phyloP scores from a whole-genome alignment of 2,797 vertebrate species.

The Chromobotia macracanthus region DNA sequence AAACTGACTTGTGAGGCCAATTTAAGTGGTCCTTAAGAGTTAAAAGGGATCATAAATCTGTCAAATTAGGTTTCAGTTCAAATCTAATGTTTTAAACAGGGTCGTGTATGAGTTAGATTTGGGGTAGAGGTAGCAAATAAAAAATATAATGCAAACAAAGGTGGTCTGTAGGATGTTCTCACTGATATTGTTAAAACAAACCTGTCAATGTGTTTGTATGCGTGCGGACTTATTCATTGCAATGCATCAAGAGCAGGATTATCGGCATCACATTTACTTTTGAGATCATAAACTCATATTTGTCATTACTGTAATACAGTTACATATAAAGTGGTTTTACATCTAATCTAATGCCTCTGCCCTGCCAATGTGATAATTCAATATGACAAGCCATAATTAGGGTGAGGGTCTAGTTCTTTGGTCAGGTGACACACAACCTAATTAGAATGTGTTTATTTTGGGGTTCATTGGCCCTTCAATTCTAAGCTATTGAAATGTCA shows the following conservation, averaged over 20 bases:
- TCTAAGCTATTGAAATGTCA: slow-evolving; percentile 50
- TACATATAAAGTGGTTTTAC: neutral
- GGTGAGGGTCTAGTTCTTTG: neutral
- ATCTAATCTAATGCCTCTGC: neutral
- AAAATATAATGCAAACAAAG: no score
- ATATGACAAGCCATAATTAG: slow-evolving; percentile 33
- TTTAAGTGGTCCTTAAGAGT: no score
- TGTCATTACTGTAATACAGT: no score
- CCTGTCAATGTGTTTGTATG: neutral
- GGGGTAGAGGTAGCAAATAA: no score
- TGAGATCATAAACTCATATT: neutral
- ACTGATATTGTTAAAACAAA: neutral
- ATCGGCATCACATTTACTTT: neutral
- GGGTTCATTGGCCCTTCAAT: slow-evolving; percentile 50
- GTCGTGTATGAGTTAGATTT: no score
- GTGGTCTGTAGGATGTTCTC: neutral
- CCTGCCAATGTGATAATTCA: slow-evolving; percentile 14
- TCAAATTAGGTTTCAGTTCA: no score
- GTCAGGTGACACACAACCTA: slow-evolving; percentile 38
- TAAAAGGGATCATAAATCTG: no score
- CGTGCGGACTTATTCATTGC: neutral
- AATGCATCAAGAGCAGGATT: neutral
- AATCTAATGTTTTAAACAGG: no score
- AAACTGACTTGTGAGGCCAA: no score
- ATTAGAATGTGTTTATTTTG: slow-evolving; percentile 52